Base-by-base conservation (phyloP, 2,888 invertebrate genomes). In the Dolomedes plantarius region DNA sequence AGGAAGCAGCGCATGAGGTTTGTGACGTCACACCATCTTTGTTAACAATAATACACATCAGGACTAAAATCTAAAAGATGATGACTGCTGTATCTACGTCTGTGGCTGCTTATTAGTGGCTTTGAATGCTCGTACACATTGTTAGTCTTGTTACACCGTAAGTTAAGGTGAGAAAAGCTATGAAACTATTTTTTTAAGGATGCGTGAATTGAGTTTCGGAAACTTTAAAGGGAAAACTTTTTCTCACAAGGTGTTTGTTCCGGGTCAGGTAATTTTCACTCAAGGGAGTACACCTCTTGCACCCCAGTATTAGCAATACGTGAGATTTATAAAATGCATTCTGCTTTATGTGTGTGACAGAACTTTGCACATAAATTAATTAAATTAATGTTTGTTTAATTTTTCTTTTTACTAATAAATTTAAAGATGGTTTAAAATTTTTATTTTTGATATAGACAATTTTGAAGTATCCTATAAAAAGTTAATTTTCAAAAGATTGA, bases 1-100 rank as follows among this genome's bases (percentile, higher is more conserved):
- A 86, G 87, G 78, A 87, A 87, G 85, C 79, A 87, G 87, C 87
- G 87, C 87, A 85, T 87, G 87, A 85, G 87, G 85, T 87, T 87
- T 87, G 87, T 87, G 87, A 87, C 87, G 87, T 81, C 82, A 82
- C 79, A 87, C 78, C 82, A 82, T 81, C 82, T 87, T 87, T 87
- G 87, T 87, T 82, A 82, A 87, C 82, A 82, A 87, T 87, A 78
- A 87, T 87, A 87, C 82, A 82, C 87, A 86, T 80, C 80, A 79
- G 77, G 85, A 86, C 85, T 86, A 86, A 85, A 86, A 86, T 86
- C 85, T 86, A 74, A 69, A 86, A 86, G 77, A 78, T 78, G 85
- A 85, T 85, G 77, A 74, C 74, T 72, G 68, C 76, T 85, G 74
- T 68, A 75, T 75, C 81, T 69, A 75, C 75, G 72, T 36, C 65